phyloP scores from a whole-genome alignment of 2,888 invertebrate genomes.

The Scaptomyza caliginosa region DNA sequence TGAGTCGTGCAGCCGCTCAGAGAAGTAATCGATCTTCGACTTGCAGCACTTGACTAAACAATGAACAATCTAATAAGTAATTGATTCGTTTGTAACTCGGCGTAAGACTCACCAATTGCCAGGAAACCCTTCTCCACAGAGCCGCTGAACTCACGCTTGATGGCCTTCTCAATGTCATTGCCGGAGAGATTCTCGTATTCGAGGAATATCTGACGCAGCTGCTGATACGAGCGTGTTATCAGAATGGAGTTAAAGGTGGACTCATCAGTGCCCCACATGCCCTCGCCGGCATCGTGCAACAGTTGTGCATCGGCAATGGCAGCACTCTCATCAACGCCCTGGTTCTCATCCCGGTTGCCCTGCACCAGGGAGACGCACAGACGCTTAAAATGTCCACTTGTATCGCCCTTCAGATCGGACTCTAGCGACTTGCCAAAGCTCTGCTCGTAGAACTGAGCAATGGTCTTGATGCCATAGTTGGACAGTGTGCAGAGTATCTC shows the following conservation, averaged over 20 bases:
- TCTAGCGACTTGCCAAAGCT: conserved; percentile 93
- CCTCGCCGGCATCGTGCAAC: conserved; percentile 90
- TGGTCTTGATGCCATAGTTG: conserved; percentile 94
- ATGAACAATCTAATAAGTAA: background rate
- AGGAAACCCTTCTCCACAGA: conserved; percentile 93
- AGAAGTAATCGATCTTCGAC: conserved; percentile 96
- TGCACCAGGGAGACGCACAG: conserved; percentile 94
- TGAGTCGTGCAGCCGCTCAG: conserved; percentile 93
- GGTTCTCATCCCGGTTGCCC: conserved; percentile 95
- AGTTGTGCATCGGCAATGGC: conserved; percentile 93
- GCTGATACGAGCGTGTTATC: conserved; percentile 94
- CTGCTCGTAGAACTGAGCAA: conserved; percentile 92
- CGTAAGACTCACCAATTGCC: conserved; percentile 90
- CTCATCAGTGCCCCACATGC: conserved; percentile 96
- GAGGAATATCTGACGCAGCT: conserved; percentile 92
- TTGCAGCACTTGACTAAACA: conserved; percentile 92
- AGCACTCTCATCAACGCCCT: conserved; percentile 90
- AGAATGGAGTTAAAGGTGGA: conserved; percentile 94
- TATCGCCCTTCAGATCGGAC: conserved; percentile 94
- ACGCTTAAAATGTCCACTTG: conserved; percentile 97
- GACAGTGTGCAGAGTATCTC: conserved; percentile 96
- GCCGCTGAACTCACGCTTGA: conserved; percentile 95
- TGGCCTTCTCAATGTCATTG: conserved; percentile 92
- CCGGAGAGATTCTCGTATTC: conserved; percentile 93
- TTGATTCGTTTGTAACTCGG: too few relatives aligned